Evolutionary conservation across 2,888 invertebrate species (phyloP), one percentile per base, ranked within the genome.

Genomic region (Eucera pruinosa): DNA sequence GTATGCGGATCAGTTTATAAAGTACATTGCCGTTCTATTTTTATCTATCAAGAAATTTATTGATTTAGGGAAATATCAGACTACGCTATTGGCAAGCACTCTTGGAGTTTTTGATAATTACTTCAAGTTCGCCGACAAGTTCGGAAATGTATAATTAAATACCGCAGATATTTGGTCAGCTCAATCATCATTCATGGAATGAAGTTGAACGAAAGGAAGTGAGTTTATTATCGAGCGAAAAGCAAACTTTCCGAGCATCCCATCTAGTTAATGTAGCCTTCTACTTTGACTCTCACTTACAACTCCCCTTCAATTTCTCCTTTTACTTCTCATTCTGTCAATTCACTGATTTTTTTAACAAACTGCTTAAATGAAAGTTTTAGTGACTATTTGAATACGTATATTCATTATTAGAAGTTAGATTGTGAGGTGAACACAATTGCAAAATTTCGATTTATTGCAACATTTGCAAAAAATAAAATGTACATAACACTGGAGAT

Each of bases 121-220:
- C 55, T 61, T 66, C 66, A 57, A 66, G 54, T 65, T 75, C 52
- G 48, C 20, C 43, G 20, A 23, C 58, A 54, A 75, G 74, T 65
- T 71, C 25, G 52, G 70, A 50, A 72, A 73, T 43, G 66, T 73
- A 33, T 76, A 76, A 76, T 67, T 73, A 76, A 67, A 67, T 67
- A 58, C 67, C 43, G 43, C 55, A 76, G 73, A 76, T 76, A 66
- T 66, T 76, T 62, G 54, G 27, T 33, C 60, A 73, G 60, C 43
- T 62, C 67, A 73, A 73, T 76, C 67, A 76, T 76, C n/a, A n/a
- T n/a, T n/a, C n/a, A 48, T 61, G 67, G 33, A 76, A 67, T 52
- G 57, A 62, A 76, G 76, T 67, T 62, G 73, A 67, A 73, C 47
- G 48, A 62, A 58, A 54, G 23, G 47, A 66, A 39, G 41, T 20